phyloP scores from a whole-genome alignment of 1,140 invertebrate genomes.

The Uloborus diversus region DNA sequence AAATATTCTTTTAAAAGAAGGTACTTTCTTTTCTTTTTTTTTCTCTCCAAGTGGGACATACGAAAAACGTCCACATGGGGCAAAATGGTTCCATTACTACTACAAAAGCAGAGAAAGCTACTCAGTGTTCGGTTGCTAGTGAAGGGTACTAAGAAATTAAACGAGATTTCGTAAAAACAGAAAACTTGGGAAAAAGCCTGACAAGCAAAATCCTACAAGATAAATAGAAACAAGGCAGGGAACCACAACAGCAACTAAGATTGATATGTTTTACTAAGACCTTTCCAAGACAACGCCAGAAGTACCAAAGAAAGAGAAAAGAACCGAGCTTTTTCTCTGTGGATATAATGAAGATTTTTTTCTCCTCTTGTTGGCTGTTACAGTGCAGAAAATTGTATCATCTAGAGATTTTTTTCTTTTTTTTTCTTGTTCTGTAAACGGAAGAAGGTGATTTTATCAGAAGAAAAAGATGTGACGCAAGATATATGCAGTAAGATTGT shows the following conservation, averaged over 20 bases:
- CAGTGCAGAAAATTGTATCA: background rate
- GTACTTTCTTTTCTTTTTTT: no score
- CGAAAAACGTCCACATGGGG: no score
- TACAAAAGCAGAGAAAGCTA: background rate
- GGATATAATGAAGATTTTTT: constrained; percentile 43
- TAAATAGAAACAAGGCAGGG: constrained; percentile 43
- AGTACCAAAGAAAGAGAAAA: background rate
- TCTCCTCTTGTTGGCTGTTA: background rate
- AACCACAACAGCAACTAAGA: constrained; percentile 30
- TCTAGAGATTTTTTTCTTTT: background rate
- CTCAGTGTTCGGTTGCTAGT: background rate
- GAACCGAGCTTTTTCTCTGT: constrained; percentile 16
- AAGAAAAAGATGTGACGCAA: background rate
- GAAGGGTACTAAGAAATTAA: no score
- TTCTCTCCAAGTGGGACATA: no score
- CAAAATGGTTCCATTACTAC: no score
- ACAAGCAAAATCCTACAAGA: constrained; percentile 33
- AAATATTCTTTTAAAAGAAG: no score
- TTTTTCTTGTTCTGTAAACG: background rate
- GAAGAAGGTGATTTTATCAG: background rate
- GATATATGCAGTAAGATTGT: background rate
- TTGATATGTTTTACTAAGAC: constrained; percentile 43
- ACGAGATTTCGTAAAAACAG: background rate
- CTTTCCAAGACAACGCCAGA: constrained; percentile 16
- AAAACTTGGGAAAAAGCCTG: constrained; percentile 13